Evolutionary conservation across 2,113 vertebrate species (phyloP).

Genomic region (Camelus dromedarius): DNA sequence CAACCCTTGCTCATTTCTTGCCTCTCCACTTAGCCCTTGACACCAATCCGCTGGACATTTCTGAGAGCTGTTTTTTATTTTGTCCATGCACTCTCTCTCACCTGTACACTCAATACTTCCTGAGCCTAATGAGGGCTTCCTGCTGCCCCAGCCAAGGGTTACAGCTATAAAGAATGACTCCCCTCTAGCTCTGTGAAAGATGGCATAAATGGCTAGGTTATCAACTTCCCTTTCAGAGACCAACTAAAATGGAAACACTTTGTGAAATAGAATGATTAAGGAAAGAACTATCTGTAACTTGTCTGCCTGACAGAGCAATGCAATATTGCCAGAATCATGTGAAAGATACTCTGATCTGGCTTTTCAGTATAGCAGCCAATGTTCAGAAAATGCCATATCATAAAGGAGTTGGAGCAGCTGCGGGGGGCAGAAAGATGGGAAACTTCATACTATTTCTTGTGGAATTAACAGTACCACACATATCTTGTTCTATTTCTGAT

Average conservation of each 20-base stretch:
- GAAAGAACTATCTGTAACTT: background rate
- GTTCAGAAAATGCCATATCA: background rate
- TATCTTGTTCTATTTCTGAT: background rate
- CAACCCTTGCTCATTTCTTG: background rate
- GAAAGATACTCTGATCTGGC: background rate
- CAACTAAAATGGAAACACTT: background rate
- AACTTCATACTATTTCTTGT: background rate
- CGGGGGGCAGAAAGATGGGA: fast-evolving
- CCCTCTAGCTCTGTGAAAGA: background rate
- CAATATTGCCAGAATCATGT: background rate
- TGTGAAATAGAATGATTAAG: background rate
- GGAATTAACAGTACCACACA: background rate
- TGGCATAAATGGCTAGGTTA: background rate
- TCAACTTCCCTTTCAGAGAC: background rate
- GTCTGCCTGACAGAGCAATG: background rate
- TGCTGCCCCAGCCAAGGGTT: background rate
- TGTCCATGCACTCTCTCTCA: background rate
- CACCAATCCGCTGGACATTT: background rate
- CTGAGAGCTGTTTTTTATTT: background rate
- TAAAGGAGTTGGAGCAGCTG: too few relatives aligned
- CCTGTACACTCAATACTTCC: background rate
- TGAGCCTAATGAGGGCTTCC: background rate
- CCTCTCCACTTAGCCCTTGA: background rate
- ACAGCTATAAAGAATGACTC: background rate
- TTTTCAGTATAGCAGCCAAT: background rate